These are phyloP conservation scores for Tetraneura akinire DNA, from an alignment of 1,140 invertebrate genomes.

Conservation along the genomic window DNA sequence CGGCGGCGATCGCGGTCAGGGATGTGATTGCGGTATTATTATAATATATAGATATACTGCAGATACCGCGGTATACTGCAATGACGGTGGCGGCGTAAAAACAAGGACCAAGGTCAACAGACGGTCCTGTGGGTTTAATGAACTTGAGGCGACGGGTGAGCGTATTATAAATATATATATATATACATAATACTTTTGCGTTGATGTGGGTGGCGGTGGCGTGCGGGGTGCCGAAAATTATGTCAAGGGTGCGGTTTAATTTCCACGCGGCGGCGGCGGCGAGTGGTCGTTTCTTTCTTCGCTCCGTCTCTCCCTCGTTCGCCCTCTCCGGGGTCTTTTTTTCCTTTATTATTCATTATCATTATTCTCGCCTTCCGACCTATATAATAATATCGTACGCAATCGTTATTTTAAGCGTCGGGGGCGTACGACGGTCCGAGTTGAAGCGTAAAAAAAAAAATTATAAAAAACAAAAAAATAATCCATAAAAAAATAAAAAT, in stretches of 20 bases:
- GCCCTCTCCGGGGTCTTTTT: neutral
- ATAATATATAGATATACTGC: too few relatives aligned
- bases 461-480: neutral
- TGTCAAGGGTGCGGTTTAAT: constrained; percentile 51
- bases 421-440: too few relatives aligned
- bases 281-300: constrained; percentile 16
- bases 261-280: constrained; percentile 11
- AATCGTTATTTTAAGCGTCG: neutral
- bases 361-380: neutral
- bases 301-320: neutral
- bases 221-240: constrained; percentile 36
- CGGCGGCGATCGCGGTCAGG: neutral
- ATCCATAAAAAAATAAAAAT: constrained; percentile 37
- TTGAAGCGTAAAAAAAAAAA: neutral
- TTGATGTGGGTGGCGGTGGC: neutral
- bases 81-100: constrained; percentile 11
- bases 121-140: constrained; percentile 45
- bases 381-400: neutral
- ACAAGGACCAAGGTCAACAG: constrained; percentile 50
- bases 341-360: constrained; percentile 5
- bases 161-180: constrained; percentile 10
- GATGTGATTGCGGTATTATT: neutral
- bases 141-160: neutral
- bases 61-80: too few relatives aligned
- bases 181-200: neutral